Evolutionary conservation across 2,888 invertebrate genomes (phyloP).

Genomic region (Amphipoea oculea): DNA sequence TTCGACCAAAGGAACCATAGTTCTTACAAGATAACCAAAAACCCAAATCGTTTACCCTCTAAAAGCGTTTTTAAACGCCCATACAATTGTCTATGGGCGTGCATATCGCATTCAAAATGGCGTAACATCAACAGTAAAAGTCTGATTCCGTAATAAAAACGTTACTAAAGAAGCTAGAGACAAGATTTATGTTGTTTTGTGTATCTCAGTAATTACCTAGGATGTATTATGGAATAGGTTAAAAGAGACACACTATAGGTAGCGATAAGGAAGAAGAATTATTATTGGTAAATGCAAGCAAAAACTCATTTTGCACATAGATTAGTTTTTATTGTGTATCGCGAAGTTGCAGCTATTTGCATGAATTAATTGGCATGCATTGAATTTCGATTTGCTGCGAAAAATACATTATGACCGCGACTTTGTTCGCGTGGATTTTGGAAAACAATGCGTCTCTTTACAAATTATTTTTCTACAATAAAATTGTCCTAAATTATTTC

Average conservation of each 20-base stretch:
- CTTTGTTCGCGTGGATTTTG: no score
- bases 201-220: conserved; percentile 41
- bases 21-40: neutral
- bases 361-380: conserved; percentile 44
- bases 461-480: no score
- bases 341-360: conserved; percentile 33
- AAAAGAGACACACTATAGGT: conserved; percentile 16
- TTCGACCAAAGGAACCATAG: neutral
- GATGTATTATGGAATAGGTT: conserved; percentile 1
- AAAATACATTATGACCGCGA: neutral
- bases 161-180: conserved; percentile 7
- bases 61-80: conserved; percentile 27
- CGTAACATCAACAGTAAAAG: conserved; percentile 37
- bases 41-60: neutral
- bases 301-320: conserved; percentile 16
- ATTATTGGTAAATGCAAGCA: neutral
- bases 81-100: conserved; percentile 9
- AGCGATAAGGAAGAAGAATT: conserved; percentile 12
- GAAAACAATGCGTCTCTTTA: no score
- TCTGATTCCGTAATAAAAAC: conserved; percentile 49
- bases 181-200: conserved; percentile 41
- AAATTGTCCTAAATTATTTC: no score
- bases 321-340: conserved; percentile 33
- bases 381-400: conserved; percentile 2
- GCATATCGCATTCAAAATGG: conserved; percentile 25